Evolutionary conservation across 2,797 vertebrate genomes (phyloP).

Genomic region (Brachymystax lenok): DNA sequence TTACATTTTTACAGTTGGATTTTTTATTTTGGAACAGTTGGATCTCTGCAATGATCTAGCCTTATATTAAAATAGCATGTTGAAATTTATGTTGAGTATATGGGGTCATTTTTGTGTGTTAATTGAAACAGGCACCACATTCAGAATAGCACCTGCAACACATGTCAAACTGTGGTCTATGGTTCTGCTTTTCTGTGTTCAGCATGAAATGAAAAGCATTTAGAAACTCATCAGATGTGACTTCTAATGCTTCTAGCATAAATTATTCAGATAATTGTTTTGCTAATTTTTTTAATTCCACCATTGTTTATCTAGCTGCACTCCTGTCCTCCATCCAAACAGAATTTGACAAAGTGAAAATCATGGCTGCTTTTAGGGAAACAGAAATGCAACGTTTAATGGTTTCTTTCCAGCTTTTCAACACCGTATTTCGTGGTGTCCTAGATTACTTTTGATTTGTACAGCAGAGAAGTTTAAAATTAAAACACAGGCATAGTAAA

Average conservation of each 20-base stretch:
- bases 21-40: background rate
- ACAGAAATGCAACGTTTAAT: background rate
- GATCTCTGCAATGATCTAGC: background rate
- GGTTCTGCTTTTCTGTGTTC: background rate
- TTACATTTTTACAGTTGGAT: background rate
- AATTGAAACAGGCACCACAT: background rate
- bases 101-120: no score
- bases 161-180: background rate
- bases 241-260: background rate
- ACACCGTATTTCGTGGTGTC: background rate
- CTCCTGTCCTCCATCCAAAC: background rate
- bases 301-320: background rate
- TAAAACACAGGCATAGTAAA: background rate
- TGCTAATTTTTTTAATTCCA: background rate
- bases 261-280: background rate
- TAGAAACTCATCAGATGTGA: constrained; percentile 6
- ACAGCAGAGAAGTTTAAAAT: background rate
- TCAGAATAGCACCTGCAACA: background rate
- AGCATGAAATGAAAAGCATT: background rate
- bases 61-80: background rate
- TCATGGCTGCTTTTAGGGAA: constrained; percentile 1
- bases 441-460: background rate
- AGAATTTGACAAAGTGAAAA: background rate
- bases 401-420: background rate
- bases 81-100: background rate